phyloP scores from a whole-genome alignment of 2,888 invertebrate genomes.

The Dermolepida albohirtum region DNA sequence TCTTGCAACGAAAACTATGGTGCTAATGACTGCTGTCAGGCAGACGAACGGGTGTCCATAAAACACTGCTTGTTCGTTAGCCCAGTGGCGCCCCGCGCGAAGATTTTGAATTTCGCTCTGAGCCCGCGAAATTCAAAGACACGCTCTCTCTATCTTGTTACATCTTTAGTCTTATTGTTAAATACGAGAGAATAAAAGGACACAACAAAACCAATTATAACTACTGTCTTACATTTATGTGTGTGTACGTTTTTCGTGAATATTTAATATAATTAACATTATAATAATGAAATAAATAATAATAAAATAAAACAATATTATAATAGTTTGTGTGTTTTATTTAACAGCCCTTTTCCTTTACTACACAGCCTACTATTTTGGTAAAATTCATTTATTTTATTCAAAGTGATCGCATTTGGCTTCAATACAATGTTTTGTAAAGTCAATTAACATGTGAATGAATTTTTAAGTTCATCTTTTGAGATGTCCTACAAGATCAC shows the following conservation, averaged over 20 bases:
- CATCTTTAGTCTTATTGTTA: constrained; percentile 60
- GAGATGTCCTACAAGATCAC: too few species aligned
- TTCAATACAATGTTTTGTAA: too few species aligned
- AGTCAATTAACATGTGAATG: too few species aligned
- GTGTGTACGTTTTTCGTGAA: constrained; percentile 64
- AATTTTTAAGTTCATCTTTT: too few species aligned
- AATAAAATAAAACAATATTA: constrained; percentile 44
- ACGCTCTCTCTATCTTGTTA: constrained; percentile 63
- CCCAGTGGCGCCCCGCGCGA: constrained; percentile 55
- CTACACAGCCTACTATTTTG: too few species aligned
- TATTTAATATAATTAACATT: constrained; percentile 53
- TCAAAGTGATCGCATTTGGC: too few species aligned
- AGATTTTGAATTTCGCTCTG: constrained; percentile 57
- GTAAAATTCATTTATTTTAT: too few species aligned
- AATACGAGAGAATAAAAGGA: constrained; percentile 21
- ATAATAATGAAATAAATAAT: constrained; percentile 45
- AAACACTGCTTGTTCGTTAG: constrained; percentile 35
- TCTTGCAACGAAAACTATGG: constrained; percentile 65
- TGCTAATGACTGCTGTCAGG: constrained; percentile 63
- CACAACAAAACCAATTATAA: constrained; percentile 57
- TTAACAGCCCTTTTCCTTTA: background rate
- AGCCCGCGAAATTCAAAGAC: constrained; percentile 60
- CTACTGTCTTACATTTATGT: constrained; percentile 65
- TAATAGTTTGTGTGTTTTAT: constrained; percentile 20
- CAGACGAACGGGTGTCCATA: constrained; percentile 48